Base-by-base conservation (phyloP, 35 echinoderm and acorn worm species). In the Ophioderma brevispina region DNA sequence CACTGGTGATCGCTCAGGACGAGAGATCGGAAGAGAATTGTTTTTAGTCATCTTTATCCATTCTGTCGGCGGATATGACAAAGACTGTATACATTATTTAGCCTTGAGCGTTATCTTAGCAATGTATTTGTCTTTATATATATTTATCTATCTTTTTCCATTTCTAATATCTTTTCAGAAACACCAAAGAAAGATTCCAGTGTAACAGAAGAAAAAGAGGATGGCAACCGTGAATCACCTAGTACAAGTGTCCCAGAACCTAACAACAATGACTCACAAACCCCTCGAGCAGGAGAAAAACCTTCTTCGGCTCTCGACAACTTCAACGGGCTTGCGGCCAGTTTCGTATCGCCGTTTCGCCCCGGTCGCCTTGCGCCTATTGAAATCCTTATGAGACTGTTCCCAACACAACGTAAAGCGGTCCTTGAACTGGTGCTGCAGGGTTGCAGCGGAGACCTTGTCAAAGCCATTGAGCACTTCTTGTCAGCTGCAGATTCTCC, bases 401-500 rank as follows among this genome's bases (percentile, higher is more conserved):
- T 99, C 82, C 95, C 97, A 10, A 85, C 63, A 34, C 97, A 99
- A 80, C 88, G 93, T 40, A 92, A 92, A 76, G 88, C 93, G 0
- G 97, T 99, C 0, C 75, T 99, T 14, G 97, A 99, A 46, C 89
- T 99, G 10, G 97, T 99, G 52, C 87, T 99, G 17, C 97, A 99
- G 76, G 97, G 97, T 14, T 99, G 97, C 80, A 99, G 83, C 80
- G 97, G 97, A 0, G 97, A 99, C 33, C 85, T 99, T 37, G 94
- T 99, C 35, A 99, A 95, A 78, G 93, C 97, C 39, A 99, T 99
- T 39, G 97, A 99, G 88, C 97, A 99, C 78, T 99, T 99, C 50
- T 82, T 99, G 33, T 93, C 94, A 21, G 97, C 97, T 13, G 90
- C 39, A 33, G 97, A 99, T 25, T 64, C 91, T 55, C 52, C 89